A percentile compares a stretch with the other conserved stretches of the same genome.
Evolutionary conservation across 2,888 invertebrate species (phyloP).

Genomic region (Papilio demoleus): DNA sequence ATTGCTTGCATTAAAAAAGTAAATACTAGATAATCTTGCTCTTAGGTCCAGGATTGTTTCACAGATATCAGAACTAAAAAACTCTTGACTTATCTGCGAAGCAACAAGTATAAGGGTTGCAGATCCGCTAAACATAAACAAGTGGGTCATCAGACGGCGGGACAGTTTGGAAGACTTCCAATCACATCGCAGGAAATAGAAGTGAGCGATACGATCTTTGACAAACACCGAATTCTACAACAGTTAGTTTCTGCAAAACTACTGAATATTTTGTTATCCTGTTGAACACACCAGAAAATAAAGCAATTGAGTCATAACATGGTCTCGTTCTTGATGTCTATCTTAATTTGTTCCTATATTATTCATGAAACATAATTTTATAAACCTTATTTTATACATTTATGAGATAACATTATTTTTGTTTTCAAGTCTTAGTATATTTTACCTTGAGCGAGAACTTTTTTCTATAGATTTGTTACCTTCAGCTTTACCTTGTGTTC

Average conservation of each 20-base stretch:
- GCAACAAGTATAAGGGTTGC: constrained; percentile 38
- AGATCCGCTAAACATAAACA: constrained; percentile 25
- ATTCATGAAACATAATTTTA: constrained; percentile 3
- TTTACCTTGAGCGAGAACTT: neutral
- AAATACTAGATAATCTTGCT: neutral
- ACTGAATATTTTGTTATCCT: constrained; percentile 14
- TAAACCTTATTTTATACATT: neutral
- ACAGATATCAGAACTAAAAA: neutral
- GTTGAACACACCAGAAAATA: constrained; percentile 1
- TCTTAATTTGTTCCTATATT: neutral
- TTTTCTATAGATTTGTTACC: constrained; percentile 11
- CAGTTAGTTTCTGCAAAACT: constrained; percentile 17
- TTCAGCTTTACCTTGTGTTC: neutral
- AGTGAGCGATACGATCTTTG: constrained; percentile 24
- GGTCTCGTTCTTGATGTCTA: neutral
- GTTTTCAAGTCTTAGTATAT: neutral
- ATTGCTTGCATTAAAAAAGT: neutral
- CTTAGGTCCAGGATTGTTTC: neutral
- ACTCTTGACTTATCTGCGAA: neutral
- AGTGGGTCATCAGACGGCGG: constrained; percentile 41
- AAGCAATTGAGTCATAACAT: neutral
- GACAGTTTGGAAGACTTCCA: constrained; percentile 40
- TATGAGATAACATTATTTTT: neutral
- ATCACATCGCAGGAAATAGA: constrained; percentile 37
- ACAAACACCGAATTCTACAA: constrained; percentile 6